Base-by-base conservation (phyloP, 2,888 invertebrate species). In the Branchipolynoe longqiensis region DNA sequence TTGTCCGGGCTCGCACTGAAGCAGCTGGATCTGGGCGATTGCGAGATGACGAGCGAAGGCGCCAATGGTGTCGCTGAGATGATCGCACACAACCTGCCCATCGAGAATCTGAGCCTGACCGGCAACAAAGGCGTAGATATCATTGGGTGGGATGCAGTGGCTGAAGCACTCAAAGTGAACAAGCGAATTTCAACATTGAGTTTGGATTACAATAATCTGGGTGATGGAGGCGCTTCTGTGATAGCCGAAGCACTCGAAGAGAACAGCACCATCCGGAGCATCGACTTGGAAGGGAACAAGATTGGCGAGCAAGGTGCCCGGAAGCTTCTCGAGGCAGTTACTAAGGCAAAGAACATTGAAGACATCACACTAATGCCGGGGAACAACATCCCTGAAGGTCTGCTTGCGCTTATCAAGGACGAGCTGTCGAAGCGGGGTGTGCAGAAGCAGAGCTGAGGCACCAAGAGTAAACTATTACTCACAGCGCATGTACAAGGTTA, bases 271-370 rank as follows among this genome's bases (percentile, higher is more conserved):
- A 69, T 93, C 25, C 82, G 87, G 12, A 85, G 88, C 3, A 84
- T 93, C 28, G 91, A 91, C 74, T 86, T 93, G 31, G 92, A 92
- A 87, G 90, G 90, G 78, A 89, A 90, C 25, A 89, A 90, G 33
- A 87, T 92, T 33, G 89, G 89, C 2, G 90, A 91, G 25, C 87
- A 85, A 41, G 91, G 92, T 4, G 92, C 90, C 28, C 78, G 85
- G 56, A 73, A 84, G 31, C 38, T 92, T 22, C 85, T 90, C 41
- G 90, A 91, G 38, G 87, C 92, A 31, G 83, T 92, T 48, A 90
- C 90, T 86, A 85, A 87, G n/a, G 91, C 91, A 84, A 89, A 90
- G 0, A 89, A 88, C n/a, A 87, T 93, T 31, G 69, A 89, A 31
- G 91, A 92, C 56, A 85, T 92, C 25, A 90, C 90, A 6, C 87